Conservation (phyloP, 2,797 vertebrate species). For the Acomys russatus region DNA sequence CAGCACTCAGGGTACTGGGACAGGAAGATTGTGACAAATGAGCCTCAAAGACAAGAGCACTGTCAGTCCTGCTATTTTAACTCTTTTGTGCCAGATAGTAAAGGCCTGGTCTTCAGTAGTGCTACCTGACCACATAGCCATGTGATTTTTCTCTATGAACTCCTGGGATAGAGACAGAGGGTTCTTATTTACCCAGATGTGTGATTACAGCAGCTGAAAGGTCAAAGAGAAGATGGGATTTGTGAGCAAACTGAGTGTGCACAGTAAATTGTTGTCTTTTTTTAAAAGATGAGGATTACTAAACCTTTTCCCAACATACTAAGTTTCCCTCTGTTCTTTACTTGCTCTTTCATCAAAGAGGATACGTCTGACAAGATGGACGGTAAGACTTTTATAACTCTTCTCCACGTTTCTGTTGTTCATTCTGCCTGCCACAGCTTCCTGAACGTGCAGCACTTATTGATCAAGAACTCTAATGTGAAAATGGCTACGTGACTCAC, state of each 20-base stretch:
- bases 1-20: background rate
- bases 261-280: slow-evolving; percentile 84
- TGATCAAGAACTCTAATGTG: slow-evolving; percentile 12
- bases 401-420: slow-evolving; percentile 71
- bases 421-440: slow-evolving; percentile 63
- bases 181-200: background rate
- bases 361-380: slow-evolving; percentile 99
- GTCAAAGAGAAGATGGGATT: slow-evolving; percentile 15
- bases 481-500: slow-evolving; percentile 46
- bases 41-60: background rate
- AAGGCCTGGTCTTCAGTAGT: background rate
- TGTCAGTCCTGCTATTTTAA: background rate
- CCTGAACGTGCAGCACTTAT: background rate
- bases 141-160: background rate
- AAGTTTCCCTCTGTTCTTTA: slow-evolving; percentile 91
- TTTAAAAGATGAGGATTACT: slow-evolving; percentile 85
- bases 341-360: slow-evolving; percentile 95
- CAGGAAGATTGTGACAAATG: background rate
- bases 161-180: background rate
- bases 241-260: slow-evolving; percentile 50
- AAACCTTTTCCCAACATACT: slow-evolving; percentile 87
- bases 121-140: background rate
- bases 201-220: background rate
- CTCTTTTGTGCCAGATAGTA: background rate
- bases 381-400: slow-evolving; percentile 94